A percentile compares a stretch with the other conserved stretches of the same genome.
Conservation (phyloP, 2,113 vertebrate genomes). For the Dipodomys ordii region DNA sequence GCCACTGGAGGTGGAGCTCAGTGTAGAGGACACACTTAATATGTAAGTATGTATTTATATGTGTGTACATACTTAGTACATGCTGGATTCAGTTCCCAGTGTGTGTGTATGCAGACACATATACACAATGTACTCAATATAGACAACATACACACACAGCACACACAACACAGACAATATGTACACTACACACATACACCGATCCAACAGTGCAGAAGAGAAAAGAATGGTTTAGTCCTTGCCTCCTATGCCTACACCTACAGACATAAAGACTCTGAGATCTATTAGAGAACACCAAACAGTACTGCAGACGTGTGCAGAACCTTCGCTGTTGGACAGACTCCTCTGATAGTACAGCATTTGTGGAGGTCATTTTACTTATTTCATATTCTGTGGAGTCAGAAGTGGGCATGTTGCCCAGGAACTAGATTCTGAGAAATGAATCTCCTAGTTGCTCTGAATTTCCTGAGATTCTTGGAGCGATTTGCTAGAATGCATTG, state of each 20-base stretch:
- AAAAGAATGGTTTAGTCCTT: not conserved
- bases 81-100: too few species aligned
- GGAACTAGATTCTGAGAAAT: not conserved
- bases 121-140: too few species aligned
- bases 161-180: not conserved
- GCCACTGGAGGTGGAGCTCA: not conserved
- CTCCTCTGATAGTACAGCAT: not conserved
- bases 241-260: rapidly evolving
- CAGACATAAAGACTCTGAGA: not conserved
- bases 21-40: not conserved
- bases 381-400: not conserved
- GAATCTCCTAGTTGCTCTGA: not conserved
- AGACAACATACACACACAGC: too few species aligned
- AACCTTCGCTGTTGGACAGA: not conserved
- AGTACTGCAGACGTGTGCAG: not conserved
- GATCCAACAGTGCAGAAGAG: not conserved
- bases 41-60: too few species aligned
- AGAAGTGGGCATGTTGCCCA: too few species aligned
- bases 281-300: not conserved
- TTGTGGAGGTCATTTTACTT: not conserved
- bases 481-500: not conserved
- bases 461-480: not conserved
- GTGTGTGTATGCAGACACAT: too few species aligned
- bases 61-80: not conserved
- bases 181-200: not conserved